Evolutionary conservation across 2,797 vertebrate species (phyloP), one percentile per base, ranked within the genome.

Genomic region (Molossus molossus): DNA sequence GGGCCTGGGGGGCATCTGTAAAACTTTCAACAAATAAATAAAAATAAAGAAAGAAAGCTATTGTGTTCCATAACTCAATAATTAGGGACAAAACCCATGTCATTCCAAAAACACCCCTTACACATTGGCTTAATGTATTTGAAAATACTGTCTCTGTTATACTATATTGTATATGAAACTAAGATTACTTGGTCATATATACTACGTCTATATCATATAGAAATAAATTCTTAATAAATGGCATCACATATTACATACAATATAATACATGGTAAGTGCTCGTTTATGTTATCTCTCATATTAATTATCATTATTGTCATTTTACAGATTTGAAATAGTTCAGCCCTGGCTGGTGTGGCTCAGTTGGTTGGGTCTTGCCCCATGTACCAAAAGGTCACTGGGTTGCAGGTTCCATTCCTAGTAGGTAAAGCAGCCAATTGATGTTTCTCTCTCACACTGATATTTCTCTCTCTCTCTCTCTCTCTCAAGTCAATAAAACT

Each of bases 31-130:
- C 6, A 45, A 45, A 45, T 45, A 45, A 45, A 45, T 45, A 45
- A 45, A 45, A 45, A 45, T 3, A 45, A 45, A 45, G 40, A 45
- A 45, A 45, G 84, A 97, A 97, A 96, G 89, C 92, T 97, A 83
- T 97, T 97, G 97, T 96, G 89, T 96, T 94, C 90, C 87, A 72
- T 94, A 93, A 95, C 91, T 95, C 90, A 97, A 79, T 94, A 97
- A 95, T 91, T 93, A 91, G 67, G 95, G 77, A 95, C 85, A 88
- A 97, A 97, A 96, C 55, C 27, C 13, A 48, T 53, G 57, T 23
- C 45, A 73, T 96, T 91, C 80, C 29, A 18, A 79, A 93, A 90
- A 40, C 83, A 95, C 58, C 83, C 57, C 21, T 95, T 90, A 95
- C 20, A 15, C 37, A 60, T 94, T 93, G 73, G 45, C 85, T 87